Percentiles rank a stretch among this genome's conserved stretches.
phyloP scores from a whole-genome alignment of 2,888 invertebrate genomes.

The Drosophila acutilabella region DNA sequence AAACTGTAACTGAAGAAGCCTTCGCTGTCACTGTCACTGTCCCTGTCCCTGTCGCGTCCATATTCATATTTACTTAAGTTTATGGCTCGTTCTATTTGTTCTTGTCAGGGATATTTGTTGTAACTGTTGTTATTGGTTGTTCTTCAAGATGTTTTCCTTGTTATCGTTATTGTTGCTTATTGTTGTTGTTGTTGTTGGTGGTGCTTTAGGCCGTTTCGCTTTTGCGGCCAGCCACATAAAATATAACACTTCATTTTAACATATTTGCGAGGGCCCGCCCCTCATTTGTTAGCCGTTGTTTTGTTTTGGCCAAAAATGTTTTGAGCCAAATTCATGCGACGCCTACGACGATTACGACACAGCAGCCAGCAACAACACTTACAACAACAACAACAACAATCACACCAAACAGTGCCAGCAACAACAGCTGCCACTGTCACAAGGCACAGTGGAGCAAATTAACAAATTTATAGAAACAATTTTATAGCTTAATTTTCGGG shows the following conservation, averaged over 20 bases:
- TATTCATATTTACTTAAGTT: slow-evolving; percentile 77
- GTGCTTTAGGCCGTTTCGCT: slow-evolving; percentile 21
- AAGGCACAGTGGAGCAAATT: slow-evolving; percentile 17
- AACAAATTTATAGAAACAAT: not conserved
- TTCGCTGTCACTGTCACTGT: slow-evolving; percentile 21
- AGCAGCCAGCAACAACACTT: slow-evolving; percentile 28
- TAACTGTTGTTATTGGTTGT: slow-evolving; percentile 45
- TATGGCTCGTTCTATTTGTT: slow-evolving; percentile 65
- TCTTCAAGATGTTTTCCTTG: slow-evolving; percentile 19
- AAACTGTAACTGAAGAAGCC: slow-evolving; percentile 48
- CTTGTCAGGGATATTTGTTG: slow-evolving; percentile 58
- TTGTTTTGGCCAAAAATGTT: slow-evolving; percentile 46
- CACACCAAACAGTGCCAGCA: slow-evolving; percentile 4
- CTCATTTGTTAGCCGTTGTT: slow-evolving; percentile 47
- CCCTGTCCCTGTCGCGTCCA: slow-evolving; percentile 35
- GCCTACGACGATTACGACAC: slow-evolving; percentile 59
- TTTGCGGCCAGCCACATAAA: slow-evolving; percentile 70
- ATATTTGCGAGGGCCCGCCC: slow-evolving; percentile 61
- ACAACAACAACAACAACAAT: slow-evolving; percentile 5
- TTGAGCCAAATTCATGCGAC: slow-evolving; percentile 61
- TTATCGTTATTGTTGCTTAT: slow-evolving; percentile 1
- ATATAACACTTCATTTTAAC: slow-evolving; percentile 75
- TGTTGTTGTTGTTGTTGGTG: slow-evolving; percentile 22
- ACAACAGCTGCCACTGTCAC: slow-evolving; percentile 14
- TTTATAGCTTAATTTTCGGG: not conserved